Percentiles rank a stretch among this genome's conserved stretches.
Conservation (phyloP, 2,888 invertebrate species). For the Drosophila quinaria region DNA sequence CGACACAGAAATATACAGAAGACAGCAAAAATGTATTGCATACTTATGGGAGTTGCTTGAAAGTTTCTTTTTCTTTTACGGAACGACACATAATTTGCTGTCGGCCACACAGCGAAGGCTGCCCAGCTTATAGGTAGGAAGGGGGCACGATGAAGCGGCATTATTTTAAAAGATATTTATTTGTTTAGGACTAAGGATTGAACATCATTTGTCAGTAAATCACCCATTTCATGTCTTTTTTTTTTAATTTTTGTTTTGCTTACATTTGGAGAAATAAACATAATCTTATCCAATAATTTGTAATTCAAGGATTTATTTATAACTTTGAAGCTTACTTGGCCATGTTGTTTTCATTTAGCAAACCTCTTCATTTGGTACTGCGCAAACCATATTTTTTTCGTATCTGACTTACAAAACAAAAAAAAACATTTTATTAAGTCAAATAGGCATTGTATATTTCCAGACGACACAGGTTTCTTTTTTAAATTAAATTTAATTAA, state of each 20-base stretch:
- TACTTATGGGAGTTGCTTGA: constrained; percentile 61
- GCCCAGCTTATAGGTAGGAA: background rate
- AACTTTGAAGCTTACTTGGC: background rate
- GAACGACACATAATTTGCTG: constrained; percentile 44
- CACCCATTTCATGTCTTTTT: constrained; percentile 3
- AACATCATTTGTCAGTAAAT: constrained; percentile 42
- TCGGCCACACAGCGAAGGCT: constrained; percentile 1
- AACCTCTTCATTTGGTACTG: background rate
- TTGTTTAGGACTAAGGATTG: constrained; percentile 43
- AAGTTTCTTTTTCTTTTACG: constrained; percentile 40
- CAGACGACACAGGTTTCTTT: background rate
- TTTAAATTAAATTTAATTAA: too few relatives aligned
- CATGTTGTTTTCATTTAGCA: background rate
- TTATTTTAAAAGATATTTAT: constrained; percentile 37
- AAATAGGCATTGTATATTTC: background rate
- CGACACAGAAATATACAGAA: constrained; percentile 28
- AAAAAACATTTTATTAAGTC: background rate
- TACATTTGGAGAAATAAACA: constrained; percentile 20
- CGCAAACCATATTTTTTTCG: background rate
- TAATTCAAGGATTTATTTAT: constrained; percentile 1
- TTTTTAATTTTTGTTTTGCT: constrained; percentile 25
- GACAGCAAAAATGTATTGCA: constrained; percentile 61
- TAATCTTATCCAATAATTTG: constrained; percentile 15
- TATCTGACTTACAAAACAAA: background rate
- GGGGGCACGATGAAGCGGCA: background rate